phyloP scores from a whole-genome alignment of 2,888 invertebrate genomes.

The Thyatira batis region DNA sequence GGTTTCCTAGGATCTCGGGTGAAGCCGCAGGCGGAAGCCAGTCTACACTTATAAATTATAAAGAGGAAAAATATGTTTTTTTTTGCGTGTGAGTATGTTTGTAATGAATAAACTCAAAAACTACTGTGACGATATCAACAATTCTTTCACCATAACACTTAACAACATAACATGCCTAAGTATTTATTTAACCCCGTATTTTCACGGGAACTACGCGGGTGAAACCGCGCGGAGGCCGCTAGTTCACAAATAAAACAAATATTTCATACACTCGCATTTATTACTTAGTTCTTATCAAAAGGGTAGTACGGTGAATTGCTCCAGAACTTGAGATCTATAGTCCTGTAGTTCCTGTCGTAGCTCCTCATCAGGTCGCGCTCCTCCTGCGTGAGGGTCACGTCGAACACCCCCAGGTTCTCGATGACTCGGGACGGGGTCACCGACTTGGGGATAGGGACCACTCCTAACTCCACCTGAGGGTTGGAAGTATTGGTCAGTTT shows the following conservation, averaged over 20 bases:
- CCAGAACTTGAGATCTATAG: slow-evolving; percentile 44
- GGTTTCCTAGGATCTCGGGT: too few relatives aligned
- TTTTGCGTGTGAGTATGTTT: too few relatives aligned
- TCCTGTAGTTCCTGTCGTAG: slow-evolving; percentile 53
- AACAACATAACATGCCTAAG: too few relatives aligned
- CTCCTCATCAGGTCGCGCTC: slow-evolving; percentile 43
- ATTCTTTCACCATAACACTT: too few relatives aligned
- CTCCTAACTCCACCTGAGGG: slow-evolving; percentile 67
- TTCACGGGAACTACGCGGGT: too few relatives aligned
- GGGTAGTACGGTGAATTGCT: slow-evolving; percentile 51
- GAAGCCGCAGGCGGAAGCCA: too few relatives aligned
- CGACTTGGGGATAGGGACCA: slow-evolving; percentile 65
- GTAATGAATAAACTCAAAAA: too few relatives aligned
- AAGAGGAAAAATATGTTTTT: too few relatives aligned
- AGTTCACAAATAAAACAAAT: neutral
- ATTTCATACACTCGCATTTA: neutral
- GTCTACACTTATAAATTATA: too few relatives aligned
- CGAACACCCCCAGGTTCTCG: slow-evolving; percentile 61
- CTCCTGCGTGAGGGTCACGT: slow-evolving; percentile 50
- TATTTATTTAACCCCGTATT: neutral
- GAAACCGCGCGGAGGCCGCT: too few relatives aligned
- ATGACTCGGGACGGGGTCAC: slow-evolving; percentile 47
- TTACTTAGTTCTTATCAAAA: slow-evolving; percentile 18
- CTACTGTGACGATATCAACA: too few relatives aligned
- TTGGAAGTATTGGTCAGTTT: too few relatives aligned